These are phyloP conservation scores for Vulpes ferrilata DNA, from an alignment of 2,113 vertebrate genomes.

Conservation along the genomic window DNA sequence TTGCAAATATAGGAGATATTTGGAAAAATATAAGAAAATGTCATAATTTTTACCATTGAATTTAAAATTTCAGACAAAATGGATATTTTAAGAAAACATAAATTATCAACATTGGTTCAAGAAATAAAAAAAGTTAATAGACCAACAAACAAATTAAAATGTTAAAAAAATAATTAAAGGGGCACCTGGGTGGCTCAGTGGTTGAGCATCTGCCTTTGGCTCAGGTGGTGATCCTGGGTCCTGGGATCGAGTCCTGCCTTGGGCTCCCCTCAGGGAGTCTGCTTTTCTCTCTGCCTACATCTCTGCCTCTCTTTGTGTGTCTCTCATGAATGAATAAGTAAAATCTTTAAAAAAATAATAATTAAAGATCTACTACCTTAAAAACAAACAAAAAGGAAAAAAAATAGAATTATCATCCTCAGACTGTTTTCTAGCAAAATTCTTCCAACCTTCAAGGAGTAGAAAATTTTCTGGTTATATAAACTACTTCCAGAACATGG, in stretches of 20 bases:
- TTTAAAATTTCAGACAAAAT: constrained; percentile 4
- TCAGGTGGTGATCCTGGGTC: too few species aligned
- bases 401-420: not conserved
- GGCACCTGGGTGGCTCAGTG: too few species aligned
- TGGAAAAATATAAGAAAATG: not conserved
- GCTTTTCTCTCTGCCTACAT: too few species aligned
- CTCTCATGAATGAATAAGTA: too few species aligned
- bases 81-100: not conserved
- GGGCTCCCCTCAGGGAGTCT: too few species aligned
- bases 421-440: not conserved
- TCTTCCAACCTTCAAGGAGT: not conserved
- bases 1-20: not conserved
- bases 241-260: too few species aligned
- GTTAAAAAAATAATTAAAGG: not conserved
- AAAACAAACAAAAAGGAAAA: not conserved
- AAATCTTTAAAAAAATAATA: too few species aligned
- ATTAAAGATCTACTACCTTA: not conserved
- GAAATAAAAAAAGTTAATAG: not conserved
- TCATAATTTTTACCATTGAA: not conserved
- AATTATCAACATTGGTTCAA: not conserved
- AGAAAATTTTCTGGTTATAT: not conserved
- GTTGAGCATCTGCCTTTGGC: too few species aligned
- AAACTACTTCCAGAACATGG: constrained; percentile 15
- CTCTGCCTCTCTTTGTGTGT: too few species aligned
- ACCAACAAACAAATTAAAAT: not conserved